Evolutionary conservation across 2,888 invertebrate species (phyloP).

Genomic region (Leptinotarsa haldemani): DNA sequence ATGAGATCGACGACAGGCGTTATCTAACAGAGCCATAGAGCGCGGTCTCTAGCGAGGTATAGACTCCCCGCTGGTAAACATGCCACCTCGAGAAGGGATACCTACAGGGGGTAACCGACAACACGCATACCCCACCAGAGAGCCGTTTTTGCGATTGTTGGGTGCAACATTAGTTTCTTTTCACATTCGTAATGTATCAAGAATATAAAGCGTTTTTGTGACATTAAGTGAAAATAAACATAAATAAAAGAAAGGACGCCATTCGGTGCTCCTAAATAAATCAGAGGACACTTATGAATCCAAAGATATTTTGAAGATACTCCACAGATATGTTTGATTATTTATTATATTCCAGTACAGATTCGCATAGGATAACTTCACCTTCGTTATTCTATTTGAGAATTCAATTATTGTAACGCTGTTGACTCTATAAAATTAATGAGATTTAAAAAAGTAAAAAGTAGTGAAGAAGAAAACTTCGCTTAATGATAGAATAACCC

Average conservation of each 20-base stretch:
- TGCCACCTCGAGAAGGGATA: constrained; percentile 55
- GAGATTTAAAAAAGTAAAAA: too few relatives aligned
- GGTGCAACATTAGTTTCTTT: constrained; percentile 29
- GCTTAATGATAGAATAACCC: too few relatives aligned
- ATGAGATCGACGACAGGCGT: constrained; percentile 38
- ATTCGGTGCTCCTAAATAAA: not conserved
- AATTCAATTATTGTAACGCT: too few relatives aligned
- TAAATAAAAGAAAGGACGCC: not conserved
- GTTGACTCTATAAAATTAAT: too few relatives aligned
- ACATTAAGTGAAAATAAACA: not conserved
- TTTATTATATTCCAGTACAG: too few relatives aligned
- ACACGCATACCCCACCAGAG: constrained; percentile 49
- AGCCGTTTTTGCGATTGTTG: constrained; percentile 49
- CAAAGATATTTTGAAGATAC: not conserved
- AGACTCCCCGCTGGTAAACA: constrained; percentile 49
- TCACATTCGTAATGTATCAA: constrained; percentile 7
- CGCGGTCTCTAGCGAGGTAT: constrained; percentile 23
- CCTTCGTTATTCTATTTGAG: too few relatives aligned
- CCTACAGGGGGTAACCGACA: constrained; percentile 45
- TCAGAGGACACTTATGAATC: not conserved
- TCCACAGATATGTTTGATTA: not conserved
- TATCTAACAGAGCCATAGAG: constrained; percentile 32
- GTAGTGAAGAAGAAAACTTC: too few relatives aligned
- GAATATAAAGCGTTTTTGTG: constrained; percentile 9
- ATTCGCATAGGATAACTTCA: too few relatives aligned